These are phyloP conservation scores for Butorides virescens DNA, from an alignment of 2,113 vertebrate genomes.

Conservation along the genomic window DNA sequence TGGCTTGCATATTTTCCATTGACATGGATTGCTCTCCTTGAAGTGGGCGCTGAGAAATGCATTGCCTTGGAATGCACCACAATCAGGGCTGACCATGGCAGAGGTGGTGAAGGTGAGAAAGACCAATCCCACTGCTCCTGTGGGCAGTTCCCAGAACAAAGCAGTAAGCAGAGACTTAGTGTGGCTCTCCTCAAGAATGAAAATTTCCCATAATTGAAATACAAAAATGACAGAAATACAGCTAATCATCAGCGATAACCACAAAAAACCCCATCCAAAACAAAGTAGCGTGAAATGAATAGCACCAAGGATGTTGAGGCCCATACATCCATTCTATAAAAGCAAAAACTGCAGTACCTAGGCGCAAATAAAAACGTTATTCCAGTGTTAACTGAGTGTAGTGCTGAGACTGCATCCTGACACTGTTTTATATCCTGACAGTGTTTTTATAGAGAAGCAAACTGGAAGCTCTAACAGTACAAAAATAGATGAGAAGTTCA, in stretches of 20 bases:
- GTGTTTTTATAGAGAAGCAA: not conserved
- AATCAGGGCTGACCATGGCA: not conserved
- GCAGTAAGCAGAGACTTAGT: not conserved
- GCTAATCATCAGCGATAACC: not conserved
- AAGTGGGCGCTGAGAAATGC: not conserved
- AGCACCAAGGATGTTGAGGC: not conserved
- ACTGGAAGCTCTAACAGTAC: not conserved
- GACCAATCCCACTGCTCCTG: not conserved
- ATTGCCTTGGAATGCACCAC: not conserved
- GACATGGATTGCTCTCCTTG: not conserved
- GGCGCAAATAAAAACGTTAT: not conserved
- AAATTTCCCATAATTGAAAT: not conserved
- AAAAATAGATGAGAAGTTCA: not conserved
- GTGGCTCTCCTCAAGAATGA: not conserved
- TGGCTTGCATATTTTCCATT: not conserved
- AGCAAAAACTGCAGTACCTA: not conserved
- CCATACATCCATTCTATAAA: not conserved
- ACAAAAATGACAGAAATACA: not conserved
- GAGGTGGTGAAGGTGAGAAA: not conserved
- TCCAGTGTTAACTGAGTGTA: not conserved
- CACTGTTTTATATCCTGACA: too few species aligned
- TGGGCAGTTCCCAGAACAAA: not conserved
- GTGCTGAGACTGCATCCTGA: not conserved
- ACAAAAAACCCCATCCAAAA: not conserved
- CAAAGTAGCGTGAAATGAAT: not conserved